Conservation (phyloP, 2,888 invertebrate species). For the Diploptera punctata region DNA sequence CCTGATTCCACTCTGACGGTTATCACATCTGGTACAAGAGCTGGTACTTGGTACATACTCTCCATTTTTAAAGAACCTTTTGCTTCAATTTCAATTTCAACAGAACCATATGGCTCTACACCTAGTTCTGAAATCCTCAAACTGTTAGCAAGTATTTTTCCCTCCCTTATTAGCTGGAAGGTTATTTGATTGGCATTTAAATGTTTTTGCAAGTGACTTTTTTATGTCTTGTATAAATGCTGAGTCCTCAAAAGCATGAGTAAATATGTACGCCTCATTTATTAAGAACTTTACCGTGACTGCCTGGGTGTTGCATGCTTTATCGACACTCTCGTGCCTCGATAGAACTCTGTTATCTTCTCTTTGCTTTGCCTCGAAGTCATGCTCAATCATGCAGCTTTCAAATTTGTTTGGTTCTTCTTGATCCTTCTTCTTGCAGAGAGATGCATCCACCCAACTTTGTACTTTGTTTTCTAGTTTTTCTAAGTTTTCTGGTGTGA, state of each 20-base stretch:
- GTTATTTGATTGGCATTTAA: not conserved
- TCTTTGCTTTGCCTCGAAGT: not conserved
- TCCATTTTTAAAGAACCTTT: conserved; percentile 11
- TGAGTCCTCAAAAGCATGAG: not conserved
- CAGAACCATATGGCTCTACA: conserved; percentile 48
- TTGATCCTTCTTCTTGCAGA: not conserved
- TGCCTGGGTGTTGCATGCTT: not conserved
- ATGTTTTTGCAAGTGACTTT: not conserved
- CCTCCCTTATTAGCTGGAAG: not conserved
- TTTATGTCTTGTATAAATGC: not conserved
- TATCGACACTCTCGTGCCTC: not conserved
- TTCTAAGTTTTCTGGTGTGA: not conserved
- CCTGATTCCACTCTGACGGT: conserved; percentile 60
- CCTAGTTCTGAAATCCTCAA: conserved; percentile 48
- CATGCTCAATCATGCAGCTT: not conserved
- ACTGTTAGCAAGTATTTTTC: conserved; percentile 43
- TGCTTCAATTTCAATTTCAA: conserved; percentile 51
- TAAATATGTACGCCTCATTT: not conserved
- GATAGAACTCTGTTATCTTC: not conserved
- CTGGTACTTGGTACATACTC: not conserved
- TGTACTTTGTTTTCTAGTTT: not conserved
- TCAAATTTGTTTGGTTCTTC: not conserved
- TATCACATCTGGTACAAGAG: conserved; percentile 59
- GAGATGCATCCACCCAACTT: not conserved
- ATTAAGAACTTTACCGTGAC: conserved; percentile 6